Evolutionary conservation across 2,888 invertebrate species (phyloP), one percentile per base, ranked within the genome.

Genomic region (Trissolcus brochymenae): DNA sequence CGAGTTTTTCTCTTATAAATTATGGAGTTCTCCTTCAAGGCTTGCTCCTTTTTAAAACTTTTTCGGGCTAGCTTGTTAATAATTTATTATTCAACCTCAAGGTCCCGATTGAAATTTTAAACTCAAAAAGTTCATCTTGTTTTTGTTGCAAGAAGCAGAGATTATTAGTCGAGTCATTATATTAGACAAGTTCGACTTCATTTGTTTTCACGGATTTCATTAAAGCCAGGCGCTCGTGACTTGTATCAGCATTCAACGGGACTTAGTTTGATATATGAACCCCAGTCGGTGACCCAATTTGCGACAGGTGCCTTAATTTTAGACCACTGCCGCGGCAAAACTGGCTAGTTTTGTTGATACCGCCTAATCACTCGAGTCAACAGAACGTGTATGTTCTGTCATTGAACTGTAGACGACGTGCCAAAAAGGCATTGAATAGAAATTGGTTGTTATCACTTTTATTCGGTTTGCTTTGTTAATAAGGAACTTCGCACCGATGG

Each of bases 231-330:
- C 43, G 46, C 57, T 61, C 67, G 67, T 40, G 35, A 35, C 9
- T 67, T 62, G 57, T 59, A 75, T 51, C 68, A 75, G 68, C 62
- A 64, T 75, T 62, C 74, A 49, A n/a, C 56, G 13, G 14, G 67
- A 35, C 64, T 68, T 75, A 62, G 49, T 62, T 62, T 75, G 67
- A 75, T 68, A 53, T 75, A 75, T 75, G 62, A 64, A 57, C 57
- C 2, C 2, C 16, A 46, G 14, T 9, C 19, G 6, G 7, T 67
- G 68, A 62, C 74, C 74, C 46, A 74, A 67, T 67, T 74, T 57
- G 7, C 1, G 16, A 54, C 75, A 68, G 64, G 64, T 68, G 60
- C 60, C 64, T 46, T 64, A 62, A 64, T 68, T 75, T 68, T 46
- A 46, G 35, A 19, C 41, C 41, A 75, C 64, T 68, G 54, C 21